A percentile compares a stretch with the other conserved stretches of the same genome.
Conservation (phyloP, 2,113 vertebrate species). For the Rafetus swinhoei region DNA sequence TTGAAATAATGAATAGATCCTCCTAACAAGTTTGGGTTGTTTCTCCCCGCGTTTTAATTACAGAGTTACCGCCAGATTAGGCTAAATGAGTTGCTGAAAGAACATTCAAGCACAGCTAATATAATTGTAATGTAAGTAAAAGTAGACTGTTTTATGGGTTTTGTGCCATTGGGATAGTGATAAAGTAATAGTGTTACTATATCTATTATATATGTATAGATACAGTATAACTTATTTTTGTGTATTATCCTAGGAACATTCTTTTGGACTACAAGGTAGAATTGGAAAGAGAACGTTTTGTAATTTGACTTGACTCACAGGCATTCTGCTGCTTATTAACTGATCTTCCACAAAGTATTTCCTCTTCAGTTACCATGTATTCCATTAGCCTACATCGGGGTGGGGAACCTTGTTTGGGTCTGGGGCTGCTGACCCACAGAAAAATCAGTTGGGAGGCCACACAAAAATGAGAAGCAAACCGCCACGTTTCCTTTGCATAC, state of each 20-base stretch:
- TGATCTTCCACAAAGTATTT: neutral
- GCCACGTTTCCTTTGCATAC: too few relatives aligned
- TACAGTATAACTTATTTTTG: neutral
- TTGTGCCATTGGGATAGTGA: neutral
- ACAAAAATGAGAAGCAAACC: too few relatives aligned
- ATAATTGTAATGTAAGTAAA: constrained; percentile 97
- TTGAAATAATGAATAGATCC: neutral
- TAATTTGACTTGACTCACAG: accelerated
- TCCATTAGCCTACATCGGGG: neutral
- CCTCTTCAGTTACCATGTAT: neutral
- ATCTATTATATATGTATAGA: neutral
- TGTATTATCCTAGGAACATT: neutral
- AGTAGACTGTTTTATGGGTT: neutral
- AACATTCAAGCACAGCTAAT: constrained; percentile 93
- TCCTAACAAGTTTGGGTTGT: neutral
- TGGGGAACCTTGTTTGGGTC: too few relatives aligned
- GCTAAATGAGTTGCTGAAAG: constrained; percentile 95
- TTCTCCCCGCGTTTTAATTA: constrained; percentile 23
- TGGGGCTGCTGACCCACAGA: too few relatives aligned
- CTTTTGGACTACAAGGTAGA: neutral
- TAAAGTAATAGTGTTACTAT: neutral
- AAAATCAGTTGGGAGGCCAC: too few relatives aligned
- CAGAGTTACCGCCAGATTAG: constrained; percentile 96
- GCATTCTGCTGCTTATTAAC: neutral
- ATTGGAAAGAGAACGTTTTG: neutral